Percentiles rank a stretch among this genome's conserved stretches.
Evolutionary conservation across 2,888 invertebrate genomes (phyloP).

Genomic region (Xylota segnis): DNA sequence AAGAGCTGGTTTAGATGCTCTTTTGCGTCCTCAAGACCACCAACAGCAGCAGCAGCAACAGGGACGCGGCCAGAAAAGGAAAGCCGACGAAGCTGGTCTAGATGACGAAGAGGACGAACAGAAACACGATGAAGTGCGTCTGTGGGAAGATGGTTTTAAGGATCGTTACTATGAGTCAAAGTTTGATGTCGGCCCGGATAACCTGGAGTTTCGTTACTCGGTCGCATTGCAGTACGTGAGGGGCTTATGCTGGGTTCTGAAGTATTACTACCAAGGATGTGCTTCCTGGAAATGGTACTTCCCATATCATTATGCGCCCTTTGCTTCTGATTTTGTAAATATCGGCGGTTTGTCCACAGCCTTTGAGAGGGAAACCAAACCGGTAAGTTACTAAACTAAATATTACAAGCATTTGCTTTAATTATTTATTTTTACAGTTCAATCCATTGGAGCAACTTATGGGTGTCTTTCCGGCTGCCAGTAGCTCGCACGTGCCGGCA

Average conservation of each 20-base stretch:
- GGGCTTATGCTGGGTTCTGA: constrained; percentile 98
- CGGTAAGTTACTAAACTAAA: constrained; percentile 87
- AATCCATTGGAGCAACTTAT: constrained; percentile 99
- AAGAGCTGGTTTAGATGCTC: constrained; percentile 51
- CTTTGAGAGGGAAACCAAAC: constrained; percentile 95
- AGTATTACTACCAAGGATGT: constrained; percentile 99
- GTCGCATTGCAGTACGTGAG: constrained; percentile 97
- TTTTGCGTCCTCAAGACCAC: constrained; percentile 58
- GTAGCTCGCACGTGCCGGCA: constrained; percentile 95
- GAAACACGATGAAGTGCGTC: constrained; percentile 93
- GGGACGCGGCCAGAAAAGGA: constrained; percentile 83
- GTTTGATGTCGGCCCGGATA: constrained; percentile 91
- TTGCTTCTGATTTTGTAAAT: constrained; percentile 99
- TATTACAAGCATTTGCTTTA: constrained; percentile 6
- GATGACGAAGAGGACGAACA: constrained; percentile 89
- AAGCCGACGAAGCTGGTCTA: constrained; percentile 83
- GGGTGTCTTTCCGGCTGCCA: constrained; percentile 99
- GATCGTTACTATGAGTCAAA: constrained; percentile 98
- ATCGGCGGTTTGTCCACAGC: constrained; percentile 93
- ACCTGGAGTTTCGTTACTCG: constrained; percentile 94
- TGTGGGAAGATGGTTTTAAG: constrained; percentile 99
- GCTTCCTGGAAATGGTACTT: constrained; percentile 99
- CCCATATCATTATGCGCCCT: constrained; percentile 99
- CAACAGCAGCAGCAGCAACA: constrained; percentile 79
- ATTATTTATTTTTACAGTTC: constrained; percentile 87